A percentile compares a stretch with the other conserved stretches of the same genome.
These are phyloP conservation scores for Ennomos fuscantarius DNA, from an alignment of 2,888 invertebrate genomes.

Conservation along the genomic window DNA sequence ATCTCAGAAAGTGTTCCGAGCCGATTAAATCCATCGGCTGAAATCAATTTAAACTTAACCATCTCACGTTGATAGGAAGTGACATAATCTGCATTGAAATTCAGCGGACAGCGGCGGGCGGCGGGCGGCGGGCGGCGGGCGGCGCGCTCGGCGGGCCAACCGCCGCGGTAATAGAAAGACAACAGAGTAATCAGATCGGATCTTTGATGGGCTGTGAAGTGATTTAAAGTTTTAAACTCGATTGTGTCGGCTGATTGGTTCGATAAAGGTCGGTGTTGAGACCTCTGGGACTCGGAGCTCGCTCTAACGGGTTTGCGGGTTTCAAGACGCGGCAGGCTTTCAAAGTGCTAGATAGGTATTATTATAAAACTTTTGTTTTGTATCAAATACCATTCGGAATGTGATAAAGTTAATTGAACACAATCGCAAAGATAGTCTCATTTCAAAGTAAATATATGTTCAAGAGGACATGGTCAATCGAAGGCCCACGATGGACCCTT, in stretches of 20 bases:
- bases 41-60: conserved; percentile 51
- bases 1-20: conserved; percentile 24
- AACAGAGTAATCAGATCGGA: conserved; percentile 63
- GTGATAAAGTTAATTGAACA: no score
- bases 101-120: conserved; percentile 42
- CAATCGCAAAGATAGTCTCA: not conserved
- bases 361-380: no score
- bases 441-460: conserved; percentile 40
- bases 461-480: conserved; percentile 46
- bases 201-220: conserved; percentile 54
- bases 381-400: no score
- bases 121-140: conserved; percentile 40
- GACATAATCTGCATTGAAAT: conserved; percentile 60
- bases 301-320: no score
- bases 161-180: conserved; percentile 58
- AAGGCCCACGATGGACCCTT: conserved; percentile 46
- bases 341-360: no score
- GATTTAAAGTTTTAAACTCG: conserved; percentile 62
- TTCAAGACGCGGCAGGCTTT: no score
- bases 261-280: conserved; percentile 2
- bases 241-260: conserved; percentile 28
- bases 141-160: conserved; percentile 30
- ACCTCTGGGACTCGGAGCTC: no score
- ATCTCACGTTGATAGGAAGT: conserved; percentile 49
- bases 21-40: conserved; percentile 39